Evolutionary conservation across 2,113 vertebrate genomes (phyloP), one percentile per base, ranked within the genome.

Genomic region (Xenopus borealis): DNA sequence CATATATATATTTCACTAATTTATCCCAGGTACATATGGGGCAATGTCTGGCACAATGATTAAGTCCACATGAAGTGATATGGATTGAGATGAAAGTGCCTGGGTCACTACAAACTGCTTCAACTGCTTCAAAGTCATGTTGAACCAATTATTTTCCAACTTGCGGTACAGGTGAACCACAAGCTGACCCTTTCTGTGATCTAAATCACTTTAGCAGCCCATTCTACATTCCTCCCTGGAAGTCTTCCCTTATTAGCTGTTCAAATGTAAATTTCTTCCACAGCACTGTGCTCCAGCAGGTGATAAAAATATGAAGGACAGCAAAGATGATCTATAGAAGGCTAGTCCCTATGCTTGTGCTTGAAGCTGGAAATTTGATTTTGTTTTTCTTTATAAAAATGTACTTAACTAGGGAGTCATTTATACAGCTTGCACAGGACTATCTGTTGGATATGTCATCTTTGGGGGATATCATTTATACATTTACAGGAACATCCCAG

Each of bases 61-160:
- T 7, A 6, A 40, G 33, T 40, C 33, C 33, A 66, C 57, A 52
- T 59, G 52, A 58, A 33, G 16, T 66, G n/a, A 19, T 30, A 16
- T 59, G 40, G 45, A 40, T 40, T 6, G 33, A 40, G 8, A 40
- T 40, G 1, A 7, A 7, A 40, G 33, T 40, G 33, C 8, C 33
- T 6, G 33, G 33, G 5, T 50, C 23, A 68, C 55, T 8, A 27
- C 58, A 16, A 45, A n/a, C n/a, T n/a, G 53, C 44, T 71, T 71
- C n/a, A 59, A 44, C 69, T n/a, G 66, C 53, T 74, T 74, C 72
- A 68, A 75, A 75, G 45, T 7, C 23, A 16, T 19, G 53, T 40
- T 46, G 47, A 62, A 64, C 65, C 64, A 68, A 75, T 75, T 75
- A 75, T 68, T 75, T 75, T 68, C 30, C 68, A n/a, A 75, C 65